Evolutionary conservation across 2,888 invertebrate species (phyloP).

Genomic region (Ochropacha duplaris): DNA sequence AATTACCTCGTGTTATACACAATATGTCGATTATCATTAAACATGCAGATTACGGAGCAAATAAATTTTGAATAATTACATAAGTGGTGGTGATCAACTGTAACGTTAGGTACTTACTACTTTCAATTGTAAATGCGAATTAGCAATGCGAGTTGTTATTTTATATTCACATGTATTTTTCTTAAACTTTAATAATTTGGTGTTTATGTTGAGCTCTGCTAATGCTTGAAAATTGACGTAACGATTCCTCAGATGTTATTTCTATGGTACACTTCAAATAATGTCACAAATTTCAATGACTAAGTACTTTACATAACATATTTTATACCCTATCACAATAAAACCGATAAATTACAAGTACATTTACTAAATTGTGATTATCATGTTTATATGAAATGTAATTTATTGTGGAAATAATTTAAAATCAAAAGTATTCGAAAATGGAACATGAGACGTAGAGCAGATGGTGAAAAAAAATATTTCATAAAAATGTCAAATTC

Average conservation of each 20-base stretch:
- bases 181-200: neutral
- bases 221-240: neutral
- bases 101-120: constrained; percentile 14
- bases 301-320: too few relatives aligned
- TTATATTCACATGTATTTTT: constrained; percentile 2
- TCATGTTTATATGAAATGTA: too few relatives aligned
- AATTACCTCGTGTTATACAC: constrained; percentile 40
- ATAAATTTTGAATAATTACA: constrained; percentile 36
- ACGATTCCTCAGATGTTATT: neutral
- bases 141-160: constrained; percentile 50
- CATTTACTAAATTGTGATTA: too few relatives aligned
- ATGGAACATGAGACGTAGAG: neutral
- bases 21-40: constrained; percentile 49
- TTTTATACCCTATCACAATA: too few relatives aligned
- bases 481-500: constrained; percentile 13
- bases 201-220: neutral
- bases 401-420: too few relatives aligned
- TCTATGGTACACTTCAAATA: neutral
- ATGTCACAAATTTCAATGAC: neutral
- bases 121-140: constrained; percentile 42
- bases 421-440: too few relatives aligned
- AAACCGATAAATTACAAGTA: too few relatives aligned
- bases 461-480: neutral
- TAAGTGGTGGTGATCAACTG: constrained; percentile 26
- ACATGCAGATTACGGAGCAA: constrained; percentile 33